Base-by-base conservation (phyloP, 2,113 vertebrate genomes). In the Alaudala cheleensis region DNA sequence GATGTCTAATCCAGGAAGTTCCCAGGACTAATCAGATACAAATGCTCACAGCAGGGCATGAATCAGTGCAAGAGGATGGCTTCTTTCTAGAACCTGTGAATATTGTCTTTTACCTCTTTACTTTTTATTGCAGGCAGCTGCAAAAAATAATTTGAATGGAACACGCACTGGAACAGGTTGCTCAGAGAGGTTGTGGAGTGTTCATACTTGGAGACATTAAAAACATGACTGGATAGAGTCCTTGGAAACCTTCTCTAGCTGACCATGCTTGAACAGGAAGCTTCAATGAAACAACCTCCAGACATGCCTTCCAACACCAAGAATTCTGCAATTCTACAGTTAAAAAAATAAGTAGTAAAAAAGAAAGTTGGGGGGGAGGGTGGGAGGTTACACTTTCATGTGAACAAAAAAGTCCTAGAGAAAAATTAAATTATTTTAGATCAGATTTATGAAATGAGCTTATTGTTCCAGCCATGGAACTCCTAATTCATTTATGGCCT, bases 281-380 rank as follows among this genome's bases (percentile, higher is more conserved):
- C 1, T 45, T 81, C n/a, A 69, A 18, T 9, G 4, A 53, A 19
- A 17, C 6, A 18, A 4, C 61, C 4, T 88, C 7, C n/a, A 72
- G n/a, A 21, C 34, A 58, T 14, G 23, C 8, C 25, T 88, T 82
- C 31, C 40, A 79, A 33, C 3, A 22, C 33, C 12, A 76, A 66
- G 34, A 66, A 53, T 70, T 78, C n/a, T 80, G 3, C 1, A 8
- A 51, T 25, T 73, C 10, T 37, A 17, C 34, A 15, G 11, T 39
- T 9, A 17, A 61, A 82, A 82, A 45, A 60, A 18, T 7, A 28
- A n/a, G 14, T 50, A 23, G 25, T 8, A 25, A 26, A 37, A 53
- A 64, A 23, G 3, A 33, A 40, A 19, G 18, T 1, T 6, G 6
- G 11, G 5, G 12, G 3, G 4, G 1, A 2, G 3, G 4, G 1